phyloP scores from a whole-genome alignment of 2,888 invertebrate species.

The Athalia circularis region DNA sequence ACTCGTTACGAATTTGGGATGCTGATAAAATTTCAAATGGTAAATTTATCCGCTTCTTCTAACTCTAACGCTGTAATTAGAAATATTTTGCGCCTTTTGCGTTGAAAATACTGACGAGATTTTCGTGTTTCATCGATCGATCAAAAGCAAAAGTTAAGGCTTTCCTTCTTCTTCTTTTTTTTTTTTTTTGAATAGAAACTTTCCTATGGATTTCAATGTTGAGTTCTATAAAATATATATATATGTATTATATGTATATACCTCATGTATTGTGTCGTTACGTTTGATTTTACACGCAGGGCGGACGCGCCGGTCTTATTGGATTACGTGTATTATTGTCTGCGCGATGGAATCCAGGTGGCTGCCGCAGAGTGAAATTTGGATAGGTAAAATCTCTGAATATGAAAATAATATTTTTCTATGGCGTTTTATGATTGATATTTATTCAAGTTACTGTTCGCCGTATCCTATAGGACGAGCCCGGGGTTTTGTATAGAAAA shows the following conservation, averaged over 20 bases:
- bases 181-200: no score
- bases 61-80: no score
- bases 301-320: constrained; percentile 65
- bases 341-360: constrained; percentile 54
- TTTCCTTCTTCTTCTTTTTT: no score
- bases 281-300: constrained; percentile 58
- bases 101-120: no score
- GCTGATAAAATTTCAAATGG: no score
- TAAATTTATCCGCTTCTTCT: no score
- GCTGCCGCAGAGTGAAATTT: constrained; percentile 37
- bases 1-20: no score
- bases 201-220: no score
- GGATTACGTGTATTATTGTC: constrained; percentile 66
- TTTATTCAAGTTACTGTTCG: constrained; percentile 69
- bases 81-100: no score
- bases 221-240: no score
- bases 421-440: constrained; percentile 69
- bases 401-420: constrained; percentile 73
- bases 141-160: no score
- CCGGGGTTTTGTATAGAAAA: constrained; percentile 12
- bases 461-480: constrained; percentile 41
- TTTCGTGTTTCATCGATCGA: no score
- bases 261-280: constrained; percentile 7
- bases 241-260: neutral
- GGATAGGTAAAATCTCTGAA: constrained; percentile 55